Evolutionary conservation across 2,797 vertebrate genomes (phyloP), one percentile per base, ranked within the genome.

Genomic region (Syngnathus acus): DNA sequence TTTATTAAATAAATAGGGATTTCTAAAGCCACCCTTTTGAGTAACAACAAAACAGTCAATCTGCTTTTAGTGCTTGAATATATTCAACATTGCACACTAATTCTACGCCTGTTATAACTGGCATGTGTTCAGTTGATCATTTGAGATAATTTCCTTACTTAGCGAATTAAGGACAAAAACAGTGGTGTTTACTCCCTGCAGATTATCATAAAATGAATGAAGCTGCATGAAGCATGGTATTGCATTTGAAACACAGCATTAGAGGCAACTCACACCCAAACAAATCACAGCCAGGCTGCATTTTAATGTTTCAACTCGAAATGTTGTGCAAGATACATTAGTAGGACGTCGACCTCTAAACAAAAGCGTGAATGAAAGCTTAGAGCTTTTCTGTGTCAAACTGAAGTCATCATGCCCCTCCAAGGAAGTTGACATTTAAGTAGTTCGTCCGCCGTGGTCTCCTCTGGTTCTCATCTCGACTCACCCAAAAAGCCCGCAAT

Each of bases 81-180:
- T 43, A 70, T 51, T 37, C 9, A 53, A 67, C 60, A 16, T 65
- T 66, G 13, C 47, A 66, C 67, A 72, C 80, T 78, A 74, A 74
- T 80, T 87, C 75, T 76, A 71, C 48, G 37, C 76, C 68, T 72
- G 73, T 85, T 83, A 79, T 78, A 82, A 85, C 80, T 75, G 55
- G 60, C 64, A 45, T 48, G 32, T 65, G 57, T 54, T 65, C 63
- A 65, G 72, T 79, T 84, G 69, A 79, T 86, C 70, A 57, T 71
- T 70, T 26, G 65, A 69, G 68, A 73, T 87, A 82, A 87, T 85
- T 88, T 75, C 77, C 83, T 71, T 75, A 62, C 77, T 82, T 77
- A 67, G 67, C 78, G 81, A 81, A 86, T 75, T 63, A 81, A 68
- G 60, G 60, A 60, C 23, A 80, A 73, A 81, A 75, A 73, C 65